phyloP scores from a whole-genome alignment of 2,113 vertebrate genomes.

The Sorex araneus region DNA sequence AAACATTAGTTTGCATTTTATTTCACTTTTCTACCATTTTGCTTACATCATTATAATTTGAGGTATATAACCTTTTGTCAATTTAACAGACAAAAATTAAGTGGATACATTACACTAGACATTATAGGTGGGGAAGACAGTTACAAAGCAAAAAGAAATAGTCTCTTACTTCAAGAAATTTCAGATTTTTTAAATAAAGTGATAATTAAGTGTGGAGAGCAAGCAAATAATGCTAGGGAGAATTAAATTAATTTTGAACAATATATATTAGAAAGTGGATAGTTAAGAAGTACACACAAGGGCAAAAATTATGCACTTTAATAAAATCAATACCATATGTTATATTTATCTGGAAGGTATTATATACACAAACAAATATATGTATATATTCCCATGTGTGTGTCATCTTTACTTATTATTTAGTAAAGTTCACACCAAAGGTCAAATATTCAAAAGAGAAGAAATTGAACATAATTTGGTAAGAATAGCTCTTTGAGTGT shows the following conservation, averaged over 20 bases:
- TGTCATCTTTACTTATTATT: conserved; percentile 33
- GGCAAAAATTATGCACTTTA: conserved; percentile 21
- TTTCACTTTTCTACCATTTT: conserved; percentile 10
- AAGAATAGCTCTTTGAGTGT: conserved; percentile 49
- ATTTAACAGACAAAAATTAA: neutral
- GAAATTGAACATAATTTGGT: conserved; percentile 50
- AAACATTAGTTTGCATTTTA: neutral
- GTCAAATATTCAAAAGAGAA: conserved; percentile 41
- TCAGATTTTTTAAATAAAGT: neutral
- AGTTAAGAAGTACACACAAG: conserved; percentile 3
- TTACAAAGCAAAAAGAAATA: conserved; percentile 1
- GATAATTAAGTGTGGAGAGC: too few relatives aligned
- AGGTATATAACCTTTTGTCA: neutral
- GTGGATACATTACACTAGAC: neutral
- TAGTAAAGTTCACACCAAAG: neutral
- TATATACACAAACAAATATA: neutral
- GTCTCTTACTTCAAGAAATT: conserved; percentile 13
- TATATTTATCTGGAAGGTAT: conserved; percentile 44
- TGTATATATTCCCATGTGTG: too few relatives aligned
- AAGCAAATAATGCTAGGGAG: neutral
- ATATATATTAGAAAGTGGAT: conserved; percentile 27
- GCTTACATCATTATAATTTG: neutral
- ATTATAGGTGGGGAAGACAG: neutral
- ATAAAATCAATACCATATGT: conserved; percentile 27
- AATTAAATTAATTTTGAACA: conserved; percentile 45